Base-by-base conservation (phyloP, 2,113 vertebrate species). In the Xiphophorus maculatus region DNA sequence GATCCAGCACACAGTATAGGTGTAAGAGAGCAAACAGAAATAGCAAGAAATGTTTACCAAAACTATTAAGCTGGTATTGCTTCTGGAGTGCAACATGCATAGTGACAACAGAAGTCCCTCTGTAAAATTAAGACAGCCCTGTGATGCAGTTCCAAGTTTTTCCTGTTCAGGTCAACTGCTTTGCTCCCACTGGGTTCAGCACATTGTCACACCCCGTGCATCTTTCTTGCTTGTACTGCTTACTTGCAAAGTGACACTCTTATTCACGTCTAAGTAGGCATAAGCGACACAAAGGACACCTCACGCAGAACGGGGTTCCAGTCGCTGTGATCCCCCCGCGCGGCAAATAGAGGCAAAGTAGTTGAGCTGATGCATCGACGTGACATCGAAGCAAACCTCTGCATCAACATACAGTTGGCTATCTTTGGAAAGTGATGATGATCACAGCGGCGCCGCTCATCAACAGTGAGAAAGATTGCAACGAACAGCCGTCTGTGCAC, bases 181-280 rank as follows among this genome's bases (percentile, higher is more conserved):
- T 85, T 79, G 77, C 77, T 86, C 61, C 62, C 33, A 75, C 68
- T n/a, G 83, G 74, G 72, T 70, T 63, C 58, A 66, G 77, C 75
- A 64, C 73, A 67, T 91, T 90, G 93, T 88, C 92, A 92, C 82
- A 74, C 68, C 68, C 66, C 84, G 66, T 80, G 81, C 82, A 83
- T 83, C 80, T 83, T 33, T 76, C 66, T 81, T 54, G 70, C 67
- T 87, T 80, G 81, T 81, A 77, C 83, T 89, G 89, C 92, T 84
- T 87, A 86, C 83, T 90, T 87, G 87, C 93, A 90, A 91, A 88
- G 83, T 95, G 92, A 84, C 92, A 92, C 76, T 85, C 85, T 80
- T 67, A 89, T 82, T 93, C 89, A 90, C 74, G 85, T 94, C 92
- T 80, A 76, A 85, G 79, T 66, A 74, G 90, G 87, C 82, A 87